Evolutionary conservation across 1,140 invertebrate species (phyloP), one percentile per base, ranked within the genome.

Genomic region (Elysia chlorotica): DNA sequence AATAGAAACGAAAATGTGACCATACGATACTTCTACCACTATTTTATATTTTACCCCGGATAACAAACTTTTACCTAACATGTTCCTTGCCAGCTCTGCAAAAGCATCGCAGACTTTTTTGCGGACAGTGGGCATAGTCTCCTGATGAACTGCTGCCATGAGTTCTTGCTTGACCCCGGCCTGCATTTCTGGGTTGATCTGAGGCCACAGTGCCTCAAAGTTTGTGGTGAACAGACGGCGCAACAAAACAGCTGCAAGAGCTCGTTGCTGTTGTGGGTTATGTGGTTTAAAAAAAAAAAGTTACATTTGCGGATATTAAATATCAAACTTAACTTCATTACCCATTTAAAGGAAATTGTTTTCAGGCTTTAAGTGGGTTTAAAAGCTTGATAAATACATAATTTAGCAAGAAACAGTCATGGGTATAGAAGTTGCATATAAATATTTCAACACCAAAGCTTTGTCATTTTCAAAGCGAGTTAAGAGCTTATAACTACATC

Each of bases 101-200:
- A 93, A 92, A 67, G 97, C 92, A 87, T 99, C 98, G 86, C 96
- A 98, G 30, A 97, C 90, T 90, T 98, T 99, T 73, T 94, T 93
- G 75, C 96, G 89, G 57, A 99, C 89, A 74, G 90, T 88, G 3
- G 83, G 78, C 62, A 93, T 91, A 33, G 89, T 91, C 78, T 96
- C 92, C 83, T 96, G 93, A 66, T 83, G 80, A 54, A 99, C 91
- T 28, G 92, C 92, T 30, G 93, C 79, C 23, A 99, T 89, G 62
- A 99, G 90, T 85, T 98, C 93, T 78, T 93, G 91, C 83, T 97
- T 94, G 28, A 99, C 89, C 80, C 94, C 92, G 30, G 88, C 89
- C 85, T 97, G 94, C 71, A 92, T 91, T 81, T 97, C 95, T 33
- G 91, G 89, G 25, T 93, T 89, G 61, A 98, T 88, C 91, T 91